Base-by-base conservation (phyloP, 64 coral and sea anemone genomes). In the Astreopora myriophthalma region DNA sequence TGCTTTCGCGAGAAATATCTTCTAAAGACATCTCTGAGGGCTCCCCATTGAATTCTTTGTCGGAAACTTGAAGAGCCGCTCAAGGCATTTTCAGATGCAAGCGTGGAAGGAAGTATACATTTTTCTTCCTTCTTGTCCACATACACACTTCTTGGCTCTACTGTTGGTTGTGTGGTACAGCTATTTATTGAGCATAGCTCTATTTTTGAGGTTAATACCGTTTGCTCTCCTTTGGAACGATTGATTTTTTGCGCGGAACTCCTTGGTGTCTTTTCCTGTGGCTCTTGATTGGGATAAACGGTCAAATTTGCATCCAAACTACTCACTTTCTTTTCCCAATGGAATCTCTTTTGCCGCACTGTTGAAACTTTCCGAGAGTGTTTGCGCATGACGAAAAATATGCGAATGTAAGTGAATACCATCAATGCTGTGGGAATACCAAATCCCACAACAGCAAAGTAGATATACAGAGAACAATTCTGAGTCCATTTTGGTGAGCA, bases 361-460 rank as follows among this genome's bases (percentile, higher is more conserved):
- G 71, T 98, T 26, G 81, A 64, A 22, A 98, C 84, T 69, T 90
- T 94, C 20, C 93, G 85, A 27, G 79, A 20, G 70, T 98, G 89
- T 78, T 86, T 95, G 20, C 79, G 71, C 40, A 92, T 92, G 38
- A 85, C 76, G 10, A 89, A 88, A 37, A 95, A 92, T 48, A 98
- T 98, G 24, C 73, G 91, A 14, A 86, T 90, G 72, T 95, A 98
- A 22, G 96, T 98, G 31, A 98, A 69, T 8, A 93, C 48, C 96
- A 98, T 98, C 9, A 92, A 86, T 11, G 37, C 13, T 10, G 93
- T 58, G 2, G 96, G 94, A 69, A 99, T 32, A 17, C 19, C 73
- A 87, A 99, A 99, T 20, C 86, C 96, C 5, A 93, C 52, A 2
- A 90, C 52, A 6, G 91, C 71, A 12, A 93, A 67, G 31, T 82